Percentiles rank a stretch among this genome's conserved stretches.
Conservation (phyloP, 2,113 vertebrate species). For the Siniperca knerii region DNA sequence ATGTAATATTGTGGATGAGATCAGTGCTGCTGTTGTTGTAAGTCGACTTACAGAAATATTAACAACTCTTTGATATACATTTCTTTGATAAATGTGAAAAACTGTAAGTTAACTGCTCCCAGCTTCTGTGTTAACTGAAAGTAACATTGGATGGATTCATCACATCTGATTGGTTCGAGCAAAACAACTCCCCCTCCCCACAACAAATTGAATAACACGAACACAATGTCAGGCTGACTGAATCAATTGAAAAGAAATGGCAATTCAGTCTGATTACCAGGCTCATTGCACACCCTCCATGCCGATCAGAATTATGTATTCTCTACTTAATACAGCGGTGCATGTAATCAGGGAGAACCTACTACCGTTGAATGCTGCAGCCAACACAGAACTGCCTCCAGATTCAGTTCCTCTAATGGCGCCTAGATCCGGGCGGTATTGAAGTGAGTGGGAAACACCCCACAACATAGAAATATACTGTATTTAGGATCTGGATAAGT, state of each 20-base stretch:
- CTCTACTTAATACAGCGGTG: conserved; percentile 1
- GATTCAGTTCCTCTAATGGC: neutral
- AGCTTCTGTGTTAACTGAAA: neutral
- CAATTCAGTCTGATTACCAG: conserved; percentile 2
- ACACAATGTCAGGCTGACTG: neutral
- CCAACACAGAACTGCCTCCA: conserved; percentile 26
- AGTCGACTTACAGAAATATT: too few relatives aligned
- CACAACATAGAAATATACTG: neutral
- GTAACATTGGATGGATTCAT: neutral
- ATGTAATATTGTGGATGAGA: neutral
- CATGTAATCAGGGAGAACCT: neutral
- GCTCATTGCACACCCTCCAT: neutral
- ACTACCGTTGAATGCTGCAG: conserved; percentile 2
- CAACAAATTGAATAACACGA: neutral
- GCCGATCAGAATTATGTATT: neutral
- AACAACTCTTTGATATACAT: neutral
- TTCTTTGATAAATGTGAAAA: neutral
- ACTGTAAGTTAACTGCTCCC: neutral
- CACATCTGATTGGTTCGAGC: neutral
- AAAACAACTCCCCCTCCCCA: neutral
- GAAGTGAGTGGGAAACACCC: conserved; percentile 5
- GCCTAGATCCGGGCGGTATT: neutral
- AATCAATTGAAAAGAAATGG: conserved; percentile 12
- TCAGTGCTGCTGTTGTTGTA: neutral
- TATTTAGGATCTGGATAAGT: neutral